Evolutionary conservation across 2,113 vertebrate species (phyloP), one percentile per base, ranked within the genome.

Genomic region (Macrotis lagotis): DNA sequence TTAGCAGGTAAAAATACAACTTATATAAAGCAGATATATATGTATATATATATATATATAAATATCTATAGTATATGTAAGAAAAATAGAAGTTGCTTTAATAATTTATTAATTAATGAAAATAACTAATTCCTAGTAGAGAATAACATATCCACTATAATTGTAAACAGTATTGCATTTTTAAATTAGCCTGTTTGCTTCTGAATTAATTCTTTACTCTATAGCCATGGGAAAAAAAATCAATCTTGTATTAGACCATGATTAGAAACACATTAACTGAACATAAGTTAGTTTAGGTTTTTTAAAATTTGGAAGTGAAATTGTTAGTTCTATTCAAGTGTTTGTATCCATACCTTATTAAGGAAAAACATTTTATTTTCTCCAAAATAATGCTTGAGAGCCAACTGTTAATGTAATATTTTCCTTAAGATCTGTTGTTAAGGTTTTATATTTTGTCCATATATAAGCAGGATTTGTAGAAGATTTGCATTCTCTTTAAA

Each of bases 1-100:
- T 99, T 98, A 99, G 99, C 99, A 99, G 99, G 99, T 99, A 98
- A 97, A 97, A 91, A 90, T 96, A 96, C 74, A 97, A 97, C 95
- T 96, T 98, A 95, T 95, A 95, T 98, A 97, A 97, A 98, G 93
- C 96, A 97, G 94, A 97, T 96, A 90, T 97, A 96, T 94, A n/a
- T 51, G 95, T n/a, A n/a, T n/a, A n/a, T n/a, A n/a, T n/a, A n/a
- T n/a, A n/a, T n/a, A n/a, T n/a, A n/a, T n/a, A n/a, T n/a, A n/a
- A n/a, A n/a, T n/a, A n/a, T n/a, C n/a, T n/a, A n/a, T 91, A 95
- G 94, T 97, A 8, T 90, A 91, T 92, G 66, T 96, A 97, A 97
- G 52, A 95, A 55, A 97, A 95, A 95, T 97, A 95, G 95, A 97
- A 98, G 94, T 96, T 96, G 94, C 93, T 96, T 98, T 94, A 97